phyloP scores from a whole-genome alignment of 2,113 vertebrate species.

The Synchiropus splendidus region DNA sequence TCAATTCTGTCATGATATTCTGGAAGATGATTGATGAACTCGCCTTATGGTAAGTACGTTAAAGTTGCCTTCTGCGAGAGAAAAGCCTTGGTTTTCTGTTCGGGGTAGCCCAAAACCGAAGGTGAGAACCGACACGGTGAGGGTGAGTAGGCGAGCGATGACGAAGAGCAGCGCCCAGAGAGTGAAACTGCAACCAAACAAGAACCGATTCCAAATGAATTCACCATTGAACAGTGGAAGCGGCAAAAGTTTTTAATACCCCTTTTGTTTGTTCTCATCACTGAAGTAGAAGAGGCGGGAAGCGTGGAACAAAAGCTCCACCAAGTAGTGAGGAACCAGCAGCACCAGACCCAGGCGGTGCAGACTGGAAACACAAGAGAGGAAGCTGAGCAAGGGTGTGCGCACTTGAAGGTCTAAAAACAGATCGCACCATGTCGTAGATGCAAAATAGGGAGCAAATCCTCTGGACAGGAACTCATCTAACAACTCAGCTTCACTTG shows the following conservation, averaged over 20 bases:
- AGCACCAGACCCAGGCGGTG: conserved; percentile 73
- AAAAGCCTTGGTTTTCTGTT: conserved; percentile 71
- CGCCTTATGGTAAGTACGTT: conserved; percentile 74
- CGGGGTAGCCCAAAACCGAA: conserved; percentile 77
- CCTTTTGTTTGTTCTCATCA: conserved; percentile 79
- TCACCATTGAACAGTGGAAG: too few species aligned
- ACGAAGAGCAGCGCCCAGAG: conserved; percentile 78
- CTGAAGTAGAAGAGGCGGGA: conserved; percentile 80
- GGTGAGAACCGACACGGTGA: conserved; percentile 75
- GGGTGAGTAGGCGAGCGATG: conserved; percentile 73
- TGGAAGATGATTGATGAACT: conserved; percentile 8
- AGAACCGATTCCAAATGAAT: neutral
- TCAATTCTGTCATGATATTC: too few species aligned
- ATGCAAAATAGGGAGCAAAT: too few species aligned
- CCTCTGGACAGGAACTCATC: too few species aligned
- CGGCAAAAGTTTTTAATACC: conserved; percentile 44
- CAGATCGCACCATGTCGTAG: too few species aligned
- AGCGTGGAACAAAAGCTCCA: conserved; percentile 79
- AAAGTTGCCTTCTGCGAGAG: conserved; percentile 71
- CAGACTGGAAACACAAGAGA: conserved; percentile 54
- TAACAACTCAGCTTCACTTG: too few species aligned
- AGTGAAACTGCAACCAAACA: conserved; percentile 62
- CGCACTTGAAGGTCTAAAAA: too few species aligned
- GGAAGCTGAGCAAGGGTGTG: neutral
- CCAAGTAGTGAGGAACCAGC: conserved; percentile 77